Base-by-base conservation (phyloP, 2,797 vertebrate genomes). In the Leptoclinus maculatus region DNA sequence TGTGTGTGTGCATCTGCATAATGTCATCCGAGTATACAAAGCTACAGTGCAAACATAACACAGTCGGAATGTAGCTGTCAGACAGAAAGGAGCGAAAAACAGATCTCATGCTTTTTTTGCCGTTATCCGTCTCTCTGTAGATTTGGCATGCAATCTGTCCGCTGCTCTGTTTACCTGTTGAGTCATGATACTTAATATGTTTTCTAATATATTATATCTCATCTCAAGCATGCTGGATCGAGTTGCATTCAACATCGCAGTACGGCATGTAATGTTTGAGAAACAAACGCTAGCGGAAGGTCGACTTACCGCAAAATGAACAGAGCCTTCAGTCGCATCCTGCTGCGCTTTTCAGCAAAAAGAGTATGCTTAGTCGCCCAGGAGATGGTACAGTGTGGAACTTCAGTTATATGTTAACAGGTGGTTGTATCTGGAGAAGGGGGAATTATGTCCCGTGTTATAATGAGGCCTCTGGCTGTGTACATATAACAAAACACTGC, bases 61-160 rank as follows among this genome's bases (percentile, higher is more conserved):
- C 19, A 43, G 21, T 19, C 10, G 27, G 43, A 47, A 12, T 38
- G 25, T 5, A 66, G 63, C 47, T 57, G 56, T 56, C 49, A n/a
- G 69, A 49, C 16, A 34, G 29, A 57, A 17, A 49, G 25, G 11
- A 19, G n/a, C 1, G 5, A 58, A 19, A 76, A 75, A 53, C 54
- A 49, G 56, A 78, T 74, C 74, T 76, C 36, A 45, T 21, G 23
- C 56, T 32, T 25, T 70, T 54, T 70, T 63, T 23, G 32, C 10
- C 71, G 64, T 73, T 83, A 70, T 8, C 71, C 53, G 51, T 34
- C 21, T 80, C 36, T 63, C 1, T 17, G 43, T 2, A 19, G 53
- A 45, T 14, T 19, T 66, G 38, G 10, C 21, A 72, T 16, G 19
- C 67, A 85, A 59, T 51, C 53, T 10, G 21, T 19, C n/a, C 51